phyloP scores from a whole-genome alignment of 2,113 vertebrate genomes.

The Pyrgilauda ruficollis region DNA sequence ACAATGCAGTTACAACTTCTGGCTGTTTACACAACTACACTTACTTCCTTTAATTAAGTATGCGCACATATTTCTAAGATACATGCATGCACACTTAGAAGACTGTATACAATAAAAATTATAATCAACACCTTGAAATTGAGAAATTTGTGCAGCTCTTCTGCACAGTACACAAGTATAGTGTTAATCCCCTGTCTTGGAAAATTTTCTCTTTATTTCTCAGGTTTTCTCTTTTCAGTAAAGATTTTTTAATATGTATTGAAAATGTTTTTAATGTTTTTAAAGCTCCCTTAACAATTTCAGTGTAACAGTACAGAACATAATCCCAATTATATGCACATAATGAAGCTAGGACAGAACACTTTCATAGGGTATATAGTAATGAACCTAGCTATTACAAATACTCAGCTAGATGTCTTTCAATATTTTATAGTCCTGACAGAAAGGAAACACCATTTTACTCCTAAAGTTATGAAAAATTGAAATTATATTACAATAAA shows the following conservation, averaged over 20 bases:
- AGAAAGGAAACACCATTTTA: not conserved
- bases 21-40: not conserved
- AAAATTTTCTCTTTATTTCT: not conserved
- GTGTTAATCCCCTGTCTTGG: not conserved
- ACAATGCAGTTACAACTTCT: not conserved
- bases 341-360: not conserved
- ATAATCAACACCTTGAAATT: not conserved
- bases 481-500: not conserved
- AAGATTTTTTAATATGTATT: not conserved
- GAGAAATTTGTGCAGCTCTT: not conserved
- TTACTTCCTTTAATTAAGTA: not conserved
- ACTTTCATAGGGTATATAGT: not conserved
- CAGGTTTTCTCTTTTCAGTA: not conserved
- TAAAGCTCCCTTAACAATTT: not conserved
- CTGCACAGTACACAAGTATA: too few relatives aligned
- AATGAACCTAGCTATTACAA: not conserved
- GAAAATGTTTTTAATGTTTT: not conserved
- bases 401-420: not conserved
- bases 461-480: not conserved
- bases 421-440: not conserved
- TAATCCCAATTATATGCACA: not conserved
- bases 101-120: not conserved
- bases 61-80: accelerated
- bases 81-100: not conserved
- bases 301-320: not conserved